Evolutionary conservation across 2,113 vertebrate species (phyloP).

Genomic region (Ictalurus furcatus): DNA sequence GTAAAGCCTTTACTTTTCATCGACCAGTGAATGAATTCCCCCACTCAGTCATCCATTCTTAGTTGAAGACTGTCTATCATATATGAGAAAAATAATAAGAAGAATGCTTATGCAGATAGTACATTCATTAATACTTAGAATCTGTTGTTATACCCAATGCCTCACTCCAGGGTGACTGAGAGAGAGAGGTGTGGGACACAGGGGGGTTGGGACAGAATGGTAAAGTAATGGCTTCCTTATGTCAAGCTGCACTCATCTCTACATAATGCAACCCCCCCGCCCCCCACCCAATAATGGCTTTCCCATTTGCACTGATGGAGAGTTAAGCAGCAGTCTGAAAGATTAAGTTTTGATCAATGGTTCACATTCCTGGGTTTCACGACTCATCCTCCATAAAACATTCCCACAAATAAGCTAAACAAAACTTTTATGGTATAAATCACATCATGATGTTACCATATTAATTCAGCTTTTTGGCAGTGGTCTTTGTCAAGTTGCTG

Average conservation of each 20-base stretch:
- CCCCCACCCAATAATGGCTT: conserved; percentile 70
- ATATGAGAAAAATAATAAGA: not conserved
- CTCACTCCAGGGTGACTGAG: conserved; percentile 30
- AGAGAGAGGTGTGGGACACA: conserved; percentile 32
- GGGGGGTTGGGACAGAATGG: conserved; percentile 45
- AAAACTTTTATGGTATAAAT: not conserved
- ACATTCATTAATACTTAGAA: conserved; percentile 1
- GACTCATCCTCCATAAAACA: not conserved
- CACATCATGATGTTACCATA: not conserved
- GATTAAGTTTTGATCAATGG: conserved; percentile 31
- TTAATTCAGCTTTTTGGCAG: not conserved
- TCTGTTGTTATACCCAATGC: conserved; percentile 31
- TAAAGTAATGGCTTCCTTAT: conserved; percentile 77
- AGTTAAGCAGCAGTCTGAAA: conserved; percentile 28
- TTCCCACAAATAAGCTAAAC: conserved; percentile 5
- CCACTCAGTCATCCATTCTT: not conserved
- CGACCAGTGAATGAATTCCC: not conserved
- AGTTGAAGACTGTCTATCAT: not conserved
- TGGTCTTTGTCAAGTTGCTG: not conserved
- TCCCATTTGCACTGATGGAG: conserved; percentile 63
- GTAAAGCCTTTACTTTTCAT: not conserved
- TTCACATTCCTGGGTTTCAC: conserved; percentile 19
- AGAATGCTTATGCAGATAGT: not conserved
- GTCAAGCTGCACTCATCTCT: conserved; percentile 69
- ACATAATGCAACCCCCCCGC: conserved; percentile 65